phyloP scores from a whole-genome alignment of 2,113 vertebrate genomes.

The Amphiprion ocellaris region DNA sequence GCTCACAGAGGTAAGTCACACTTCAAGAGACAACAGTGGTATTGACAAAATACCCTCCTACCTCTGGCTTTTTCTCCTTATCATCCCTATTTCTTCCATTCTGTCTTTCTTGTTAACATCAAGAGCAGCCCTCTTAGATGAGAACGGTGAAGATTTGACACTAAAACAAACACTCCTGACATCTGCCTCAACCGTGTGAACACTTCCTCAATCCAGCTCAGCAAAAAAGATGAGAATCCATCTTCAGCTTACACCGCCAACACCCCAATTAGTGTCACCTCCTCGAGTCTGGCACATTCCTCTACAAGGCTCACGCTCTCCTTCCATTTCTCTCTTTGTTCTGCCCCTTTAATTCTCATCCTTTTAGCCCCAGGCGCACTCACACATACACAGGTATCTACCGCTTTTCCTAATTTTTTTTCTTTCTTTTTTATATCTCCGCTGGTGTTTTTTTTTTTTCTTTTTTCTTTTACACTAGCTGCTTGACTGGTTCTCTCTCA shows the following conservation, averaged over 20 bases:
- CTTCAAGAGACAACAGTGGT: slow-evolving; percentile 8
- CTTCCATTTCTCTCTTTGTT: slow-evolving; percentile 59
- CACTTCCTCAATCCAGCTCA: slow-evolving; percentile 52
- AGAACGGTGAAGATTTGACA: slow-evolving; percentile 52
- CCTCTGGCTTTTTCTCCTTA: slow-evolving; percentile 9
- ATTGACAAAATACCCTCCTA: slow-evolving; percentile 13
- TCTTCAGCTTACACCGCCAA: slow-evolving; percentile 42
- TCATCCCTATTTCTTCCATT: not conserved
- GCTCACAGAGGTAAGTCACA: slow-evolving; percentile 1
- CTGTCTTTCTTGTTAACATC: slow-evolving; percentile 42
- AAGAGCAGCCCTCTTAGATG: not conserved
- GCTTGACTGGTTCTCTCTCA: slow-evolving; percentile 60
- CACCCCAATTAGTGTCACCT: slow-evolving; percentile 79
- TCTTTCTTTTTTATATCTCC: slow-evolving; percentile 15
- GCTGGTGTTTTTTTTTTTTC: not conserved
- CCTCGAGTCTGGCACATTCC: slow-evolving; percentile 52
- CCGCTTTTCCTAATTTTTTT: not conserved
- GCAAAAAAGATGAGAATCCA: slow-evolving; percentile 48
- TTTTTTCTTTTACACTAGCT: slow-evolving; percentile 40
- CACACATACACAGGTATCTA: slow-evolving; percentile 48
- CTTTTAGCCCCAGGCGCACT: slow-evolving; percentile 34
- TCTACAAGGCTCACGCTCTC: slow-evolving; percentile 52
- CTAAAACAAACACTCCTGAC: slow-evolving; percentile 63
- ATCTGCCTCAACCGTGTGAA: slow-evolving; percentile 53
- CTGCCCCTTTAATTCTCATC: slow-evolving; percentile 54